Percentiles rank a stretch among this genome's conserved stretches.
phyloP scores from a whole-genome alignment of 2,888 invertebrate genomes.

The Ichneumoninae sp. region DNA sequence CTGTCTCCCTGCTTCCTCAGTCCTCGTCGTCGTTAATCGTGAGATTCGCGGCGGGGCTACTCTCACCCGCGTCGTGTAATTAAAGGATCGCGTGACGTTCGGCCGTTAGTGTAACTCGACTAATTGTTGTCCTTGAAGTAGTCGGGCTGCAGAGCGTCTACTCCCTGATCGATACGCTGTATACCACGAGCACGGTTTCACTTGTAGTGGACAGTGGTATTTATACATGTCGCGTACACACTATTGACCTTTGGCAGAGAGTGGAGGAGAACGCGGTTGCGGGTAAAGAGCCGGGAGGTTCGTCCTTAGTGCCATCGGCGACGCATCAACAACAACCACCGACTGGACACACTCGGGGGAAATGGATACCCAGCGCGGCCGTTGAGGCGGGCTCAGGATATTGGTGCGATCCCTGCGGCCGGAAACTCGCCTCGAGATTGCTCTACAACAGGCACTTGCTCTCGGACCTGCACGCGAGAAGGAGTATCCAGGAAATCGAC shows the following conservation, averaged over 20 bases:
- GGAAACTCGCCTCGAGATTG: conserved; percentile 89
- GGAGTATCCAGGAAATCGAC: conserved; percentile 87
- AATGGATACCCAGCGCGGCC: conserved; percentile 91
- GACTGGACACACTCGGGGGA: conserved; percentile 90
- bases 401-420: conserved; percentile 93
- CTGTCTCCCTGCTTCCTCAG: conserved; percentile 32
- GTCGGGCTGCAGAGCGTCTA: conserved; percentile 43
- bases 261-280: conserved; percentile 75
- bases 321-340: conserved; percentile 86
- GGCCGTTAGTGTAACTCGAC: conserved; percentile 71
- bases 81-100: conserved; percentile 71
- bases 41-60: conserved; percentile 59
- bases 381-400: conserved; percentile 87
- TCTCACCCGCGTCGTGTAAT: conserved; percentile 69
- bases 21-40: conserved; percentile 66
- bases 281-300: conserved; percentile 51
- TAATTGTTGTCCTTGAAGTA: conserved; percentile 71
- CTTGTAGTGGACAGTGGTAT: not conserved
- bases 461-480: conserved; percentile 88
- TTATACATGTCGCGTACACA: not conserved
- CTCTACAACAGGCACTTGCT: conserved; percentile 92
- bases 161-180: conserved; percentile 61
- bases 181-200: conserved; percentile 18
- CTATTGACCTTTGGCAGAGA: conserved; percentile 69
- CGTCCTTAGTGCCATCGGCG: conserved; percentile 45